Conservation (phyloP, 2,888 invertebrate genomes). For the Drosophila nr. perissopoda region DNA sequence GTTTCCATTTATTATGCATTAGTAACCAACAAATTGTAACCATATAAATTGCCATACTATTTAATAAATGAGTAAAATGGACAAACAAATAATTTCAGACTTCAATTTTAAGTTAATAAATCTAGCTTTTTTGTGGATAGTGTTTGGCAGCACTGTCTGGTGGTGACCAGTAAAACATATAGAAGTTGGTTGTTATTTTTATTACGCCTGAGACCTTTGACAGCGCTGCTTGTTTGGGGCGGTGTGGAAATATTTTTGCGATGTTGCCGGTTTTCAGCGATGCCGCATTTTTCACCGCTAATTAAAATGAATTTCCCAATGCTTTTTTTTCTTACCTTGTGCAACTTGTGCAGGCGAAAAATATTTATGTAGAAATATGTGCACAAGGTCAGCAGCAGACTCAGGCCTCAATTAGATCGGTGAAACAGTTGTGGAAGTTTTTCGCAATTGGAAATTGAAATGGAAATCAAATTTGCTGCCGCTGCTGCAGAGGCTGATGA, state of each 20-base stretch:
- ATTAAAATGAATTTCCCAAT: constrained; percentile 70
- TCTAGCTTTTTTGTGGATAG: background rate
- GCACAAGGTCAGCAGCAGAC: constrained; percentile 36
- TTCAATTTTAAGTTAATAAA: background rate
- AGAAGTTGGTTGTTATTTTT: background rate
- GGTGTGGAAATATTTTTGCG: constrained; percentile 26
- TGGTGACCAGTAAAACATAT: constrained; percentile 2
- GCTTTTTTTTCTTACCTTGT: background rate
- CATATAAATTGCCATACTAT: background rate
- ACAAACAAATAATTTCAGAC: background rate
- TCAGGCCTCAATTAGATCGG: constrained; percentile 39
- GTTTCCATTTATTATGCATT: background rate
- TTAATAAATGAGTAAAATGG: background rate
- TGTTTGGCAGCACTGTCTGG: background rate
- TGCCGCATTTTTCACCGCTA: constrained; percentile 58
- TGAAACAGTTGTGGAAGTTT: constrained; percentile 20
- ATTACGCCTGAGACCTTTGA: constrained; percentile 2
- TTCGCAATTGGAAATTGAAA: constrained; percentile 49
- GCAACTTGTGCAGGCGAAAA: constrained; percentile 7
- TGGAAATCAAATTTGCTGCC: constrained; percentile 58
- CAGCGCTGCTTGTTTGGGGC: constrained; percentile 47
- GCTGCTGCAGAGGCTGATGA: constrained; percentile 26
- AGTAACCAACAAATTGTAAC: background rate
- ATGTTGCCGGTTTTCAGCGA: constrained; percentile 52
- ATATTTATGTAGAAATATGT: constrained; percentile 9